Base-by-base conservation (phyloP, 2,888 invertebrate species). In the Neocrepidodera transversa region DNA sequence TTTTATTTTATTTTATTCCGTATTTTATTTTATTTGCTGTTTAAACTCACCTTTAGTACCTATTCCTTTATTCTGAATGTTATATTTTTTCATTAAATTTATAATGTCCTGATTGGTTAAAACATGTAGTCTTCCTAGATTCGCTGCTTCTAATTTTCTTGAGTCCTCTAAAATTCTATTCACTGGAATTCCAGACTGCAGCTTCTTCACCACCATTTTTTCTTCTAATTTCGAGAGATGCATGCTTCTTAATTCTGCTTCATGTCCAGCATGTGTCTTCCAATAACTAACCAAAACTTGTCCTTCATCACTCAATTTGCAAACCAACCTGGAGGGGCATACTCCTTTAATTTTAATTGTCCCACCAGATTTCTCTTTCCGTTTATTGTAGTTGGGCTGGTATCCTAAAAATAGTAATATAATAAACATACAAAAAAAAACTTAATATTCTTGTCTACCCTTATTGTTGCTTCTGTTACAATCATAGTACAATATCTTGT, bases 241-340 rank as follows among this genome's bases (percentile, higher is more conserved):
- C 45, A 58, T 61, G 13, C 48, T 60, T 52, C 59, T 58, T 40
- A 62, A 28, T 42, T 62, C 60, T 20, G 58, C 48, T 11, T 35
- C 48, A 64, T 67, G 62, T 36, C 65, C 65, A 17, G 62, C 62
- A 58, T 65, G 62, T 40, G 60, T 65, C 54, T 58, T 55, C 48
- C 59, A 53, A 38, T 58, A 66, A 48, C 30, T 26, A 17, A 60
- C 57, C 8, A n/a, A 50, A 20, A 64, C 62, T 16, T 7, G 16
- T 47, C 63, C 64, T 42, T 45, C 11, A 48, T 32, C 49, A 55
- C 28, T 47, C 13, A 32, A 45, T 32, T 23, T 26, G 30, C 28
- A 20, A 36, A 20, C 11, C 53, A 35, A 11, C 51, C 50, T 63
- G 32, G 65, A 63, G 23, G 65, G 58, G 49, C 63, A 63, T 11